Conservation (phyloP, 1,140 invertebrate species). For the Lepidostoma basale region DNA sequence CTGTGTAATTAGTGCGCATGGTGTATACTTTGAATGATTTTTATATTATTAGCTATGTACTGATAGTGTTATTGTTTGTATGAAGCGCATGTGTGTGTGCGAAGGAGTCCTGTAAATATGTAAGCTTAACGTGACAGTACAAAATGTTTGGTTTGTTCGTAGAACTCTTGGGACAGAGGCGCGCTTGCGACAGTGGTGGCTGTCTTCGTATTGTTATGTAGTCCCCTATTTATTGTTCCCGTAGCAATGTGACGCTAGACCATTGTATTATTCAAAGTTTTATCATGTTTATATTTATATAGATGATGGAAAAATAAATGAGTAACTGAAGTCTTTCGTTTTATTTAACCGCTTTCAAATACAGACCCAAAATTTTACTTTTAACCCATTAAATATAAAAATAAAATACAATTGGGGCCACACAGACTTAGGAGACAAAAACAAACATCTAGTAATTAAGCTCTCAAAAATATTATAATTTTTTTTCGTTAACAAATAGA, state of each 20-base stretch:
- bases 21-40: too few species aligned
- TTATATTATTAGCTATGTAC: too few species aligned
- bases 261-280: conserved; percentile 37
- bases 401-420: too few species aligned
- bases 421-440: too few species aligned
- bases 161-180: conserved; percentile 28
- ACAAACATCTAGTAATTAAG: too few species aligned
- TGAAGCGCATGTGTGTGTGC: conserved; percentile 13
- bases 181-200: conserved; percentile 32
- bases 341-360: not conserved
- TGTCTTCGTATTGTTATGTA: conserved; percentile 41
- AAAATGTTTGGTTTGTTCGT: conserved; percentile 46
- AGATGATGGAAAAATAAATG: conserved; percentile 36
- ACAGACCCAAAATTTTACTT: too few species aligned
- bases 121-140: conserved; percentile 44
- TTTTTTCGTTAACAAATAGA: too few species aligned
- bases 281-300: conserved; percentile 44
- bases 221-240: conserved; percentile 43
- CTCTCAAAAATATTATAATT: too few species aligned
- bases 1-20: too few species aligned
- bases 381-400: too few species aligned
- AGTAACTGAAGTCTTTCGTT: conserved; percentile 8
- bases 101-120: conserved; percentile 29
- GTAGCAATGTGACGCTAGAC: conserved; percentile 39
- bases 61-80: conserved; percentile 43